These are phyloP conservation scores for Neolamprologus variostigma DNA, from an alignment of 2,113 vertebrate genomes.

Conservation along the genomic window DNA sequence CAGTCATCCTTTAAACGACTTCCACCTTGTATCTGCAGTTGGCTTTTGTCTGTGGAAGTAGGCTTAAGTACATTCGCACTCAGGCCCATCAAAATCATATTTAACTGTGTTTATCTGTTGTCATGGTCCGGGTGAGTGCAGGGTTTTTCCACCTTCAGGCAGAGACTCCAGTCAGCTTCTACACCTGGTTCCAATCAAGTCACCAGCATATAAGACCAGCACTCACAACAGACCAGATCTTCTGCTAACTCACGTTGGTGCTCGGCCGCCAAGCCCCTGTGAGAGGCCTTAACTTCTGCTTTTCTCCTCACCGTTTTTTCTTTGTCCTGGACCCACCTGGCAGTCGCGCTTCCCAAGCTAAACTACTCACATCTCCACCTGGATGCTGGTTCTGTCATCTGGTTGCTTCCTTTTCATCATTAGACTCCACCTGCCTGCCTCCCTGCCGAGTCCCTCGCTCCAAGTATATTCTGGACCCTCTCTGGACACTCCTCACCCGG, in stretches of 20 bases:
- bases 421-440: too few species aligned
- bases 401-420: too few species aligned
- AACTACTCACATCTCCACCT: too few species aligned
- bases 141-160: neutral
- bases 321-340: neutral
- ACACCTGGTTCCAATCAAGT: neutral
- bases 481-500: too few species aligned
- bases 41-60: neutral
- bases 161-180: neutral
- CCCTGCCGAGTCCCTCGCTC: accelerated
- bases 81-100: neutral
- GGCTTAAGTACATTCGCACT: neutral
- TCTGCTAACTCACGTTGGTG: neutral
- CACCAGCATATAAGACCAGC: neutral
- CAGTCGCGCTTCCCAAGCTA: too few species aligned
- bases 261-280: accelerated
- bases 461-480: too few species aligned
- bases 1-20: neutral
- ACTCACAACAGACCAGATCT: neutral
- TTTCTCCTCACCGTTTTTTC: neutral
- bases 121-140: accelerated
- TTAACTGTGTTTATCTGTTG: neutral
- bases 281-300: accelerated
- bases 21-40: neutral
- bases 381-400: too few species aligned